These are phyloP conservation scores for Drosophila kikkawai DNA, from an alignment of 1,140 invertebrate genomes.

Conservation along the genomic window DNA sequence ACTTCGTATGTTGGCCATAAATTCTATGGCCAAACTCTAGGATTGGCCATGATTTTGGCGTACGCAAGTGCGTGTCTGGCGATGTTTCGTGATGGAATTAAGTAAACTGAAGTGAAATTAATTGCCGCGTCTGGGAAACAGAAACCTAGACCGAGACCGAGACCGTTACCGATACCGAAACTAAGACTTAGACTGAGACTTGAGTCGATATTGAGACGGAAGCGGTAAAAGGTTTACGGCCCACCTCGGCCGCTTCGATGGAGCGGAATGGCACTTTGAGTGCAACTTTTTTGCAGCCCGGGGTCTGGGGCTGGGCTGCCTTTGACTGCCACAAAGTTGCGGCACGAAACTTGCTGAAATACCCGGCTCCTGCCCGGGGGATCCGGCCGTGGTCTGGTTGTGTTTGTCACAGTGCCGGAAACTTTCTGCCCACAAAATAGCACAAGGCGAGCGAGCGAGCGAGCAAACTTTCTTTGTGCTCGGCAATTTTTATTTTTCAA, in stretches of 20 bases:
- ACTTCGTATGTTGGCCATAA: constrained; percentile 65
- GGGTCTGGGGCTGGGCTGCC: constrained; percentile 24
- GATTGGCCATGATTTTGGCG: constrained; percentile 39
- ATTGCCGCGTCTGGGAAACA: constrained; percentile 65
- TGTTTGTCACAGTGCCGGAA: constrained; percentile 42
- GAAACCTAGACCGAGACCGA: constrained; percentile 13
- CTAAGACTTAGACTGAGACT: constrained; percentile 6
- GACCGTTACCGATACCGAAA: constrained; percentile 10
- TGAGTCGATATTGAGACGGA: constrained; percentile 49
- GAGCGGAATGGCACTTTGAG: constrained; percentile 47
- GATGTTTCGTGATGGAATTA: constrained; percentile 77
- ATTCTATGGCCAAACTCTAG: constrained; percentile 28
- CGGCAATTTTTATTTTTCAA: constrained; percentile 65
- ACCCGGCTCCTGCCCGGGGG: constrained; percentile 33
- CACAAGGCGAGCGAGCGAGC: constrained; percentile 64
- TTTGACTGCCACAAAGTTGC: constrained; percentile 51
- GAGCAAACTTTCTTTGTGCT: constrained; percentile 52
- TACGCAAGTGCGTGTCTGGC: constrained; percentile 66
- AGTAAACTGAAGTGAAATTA: constrained; percentile 79
- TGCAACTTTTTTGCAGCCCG: constrained; percentile 50
- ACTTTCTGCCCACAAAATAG: constrained; percentile 56
- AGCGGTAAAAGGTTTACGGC: constrained; percentile 50
- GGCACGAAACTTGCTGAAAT: constrained; percentile 56
- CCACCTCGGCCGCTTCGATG: constrained; percentile 21
- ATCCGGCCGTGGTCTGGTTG: constrained; percentile 24